Conservation (phyloP, 2,888 invertebrate genomes). For the Seladonia tumulorum region DNA sequence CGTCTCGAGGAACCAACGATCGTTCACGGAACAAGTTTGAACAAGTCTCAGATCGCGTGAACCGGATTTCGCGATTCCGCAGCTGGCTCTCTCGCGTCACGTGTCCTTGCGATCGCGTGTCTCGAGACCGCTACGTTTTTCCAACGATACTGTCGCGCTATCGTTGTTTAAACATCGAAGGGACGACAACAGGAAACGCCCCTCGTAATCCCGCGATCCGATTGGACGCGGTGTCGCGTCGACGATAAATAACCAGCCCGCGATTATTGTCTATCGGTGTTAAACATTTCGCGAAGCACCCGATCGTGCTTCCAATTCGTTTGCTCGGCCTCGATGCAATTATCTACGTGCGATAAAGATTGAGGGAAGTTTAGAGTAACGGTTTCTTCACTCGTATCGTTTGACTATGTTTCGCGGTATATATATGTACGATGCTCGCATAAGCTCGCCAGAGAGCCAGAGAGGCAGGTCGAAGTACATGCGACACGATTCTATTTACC, state of each 20-base stretch:
- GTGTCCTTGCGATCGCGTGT: conserved; percentile 21
- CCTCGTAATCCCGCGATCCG: background rate
- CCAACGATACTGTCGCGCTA: background rate
- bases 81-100: background rate
- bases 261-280: conserved; percentile 38
- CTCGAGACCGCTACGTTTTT: conserved; percentile 4
- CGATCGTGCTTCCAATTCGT: background rate
- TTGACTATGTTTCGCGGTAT: background rate
- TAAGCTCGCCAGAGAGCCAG: background rate
- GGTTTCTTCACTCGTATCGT: background rate
- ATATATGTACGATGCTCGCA: background rate
- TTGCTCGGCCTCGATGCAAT: background rate
- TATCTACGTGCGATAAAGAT: background rate
- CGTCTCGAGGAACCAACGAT: background rate
- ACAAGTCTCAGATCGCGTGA: background rate
- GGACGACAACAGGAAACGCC: conserved; percentile 15
- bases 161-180: background rate
- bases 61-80: background rate
- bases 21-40: background rate
- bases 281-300: conserved; percentile 6
- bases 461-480: background rate
- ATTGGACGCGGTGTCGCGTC: background rate
- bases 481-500: conserved; percentile 7
- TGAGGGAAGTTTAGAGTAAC: background rate
- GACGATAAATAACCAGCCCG: conserved; percentile 10